Percentiles rank a stretch among this genome's conserved stretches.
Conservation (phyloP, 2,797 vertebrate genomes). For the Danionella dracula region DNA sequence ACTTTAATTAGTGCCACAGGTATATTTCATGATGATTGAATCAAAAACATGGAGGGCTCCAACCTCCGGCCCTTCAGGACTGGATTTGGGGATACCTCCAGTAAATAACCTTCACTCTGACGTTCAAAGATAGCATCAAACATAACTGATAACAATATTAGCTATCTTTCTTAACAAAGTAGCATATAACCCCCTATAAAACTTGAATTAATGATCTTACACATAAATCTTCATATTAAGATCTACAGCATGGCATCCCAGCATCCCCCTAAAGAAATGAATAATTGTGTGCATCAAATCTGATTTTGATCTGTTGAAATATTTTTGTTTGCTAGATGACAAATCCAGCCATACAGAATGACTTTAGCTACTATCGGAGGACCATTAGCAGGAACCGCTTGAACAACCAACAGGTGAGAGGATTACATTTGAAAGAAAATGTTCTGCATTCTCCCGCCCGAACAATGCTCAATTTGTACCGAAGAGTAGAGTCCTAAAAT, state of each 20-base stretch:
- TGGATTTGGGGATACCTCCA: too few species aligned
- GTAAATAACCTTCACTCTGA: neutral
- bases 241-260: too few species aligned
- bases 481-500: too few species aligned
- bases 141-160: neutral
- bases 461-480: too few species aligned
- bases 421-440: neutral
- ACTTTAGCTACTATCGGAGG: slow-evolving; percentile 91
- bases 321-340: slow-evolving; percentile 72
- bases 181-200: too few species aligned
- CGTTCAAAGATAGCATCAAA: neutral
- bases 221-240: too few species aligned
- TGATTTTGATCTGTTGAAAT: neutral
- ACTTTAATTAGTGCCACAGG: too few species aligned
- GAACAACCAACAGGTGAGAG: slow-evolving; percentile 83
- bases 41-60: too few species aligned
- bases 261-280: too few species aligned
- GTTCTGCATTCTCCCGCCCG: neutral
- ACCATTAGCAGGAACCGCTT: slow-evolving; percentile 86
- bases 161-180: neutral
- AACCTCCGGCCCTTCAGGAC: too few species aligned
- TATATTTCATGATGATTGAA: too few species aligned
- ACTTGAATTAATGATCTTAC: too few species aligned
- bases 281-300: neutral
- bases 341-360: slow-evolving; percentile 90